Evolutionary conservation across 2,888 invertebrate genomes (phyloP).

Genomic region (Protonemura montana): DNA sequence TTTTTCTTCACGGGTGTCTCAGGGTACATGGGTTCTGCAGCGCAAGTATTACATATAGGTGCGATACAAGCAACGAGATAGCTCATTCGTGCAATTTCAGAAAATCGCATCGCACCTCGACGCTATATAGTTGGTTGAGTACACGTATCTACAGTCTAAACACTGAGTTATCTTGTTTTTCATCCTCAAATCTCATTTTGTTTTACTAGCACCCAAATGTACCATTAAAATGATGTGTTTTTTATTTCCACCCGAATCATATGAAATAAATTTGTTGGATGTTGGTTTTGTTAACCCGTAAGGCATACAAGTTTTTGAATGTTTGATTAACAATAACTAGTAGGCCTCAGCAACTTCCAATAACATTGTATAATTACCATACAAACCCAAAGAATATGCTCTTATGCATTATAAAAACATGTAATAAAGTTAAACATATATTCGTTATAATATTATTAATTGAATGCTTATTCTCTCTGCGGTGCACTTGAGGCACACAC

Average conservation of each 20-base stretch:
- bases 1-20: too few relatives aligned
- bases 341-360: background rate
- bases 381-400: too few relatives aligned
- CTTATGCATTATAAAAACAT: too few relatives aligned
- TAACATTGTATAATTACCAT: too few relatives aligned
- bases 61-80: background rate
- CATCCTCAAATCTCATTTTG: background rate
- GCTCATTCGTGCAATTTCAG: background rate
- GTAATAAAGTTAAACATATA: background rate
- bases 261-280: background rate
- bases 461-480: background rate
- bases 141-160: background rate
- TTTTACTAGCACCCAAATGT: background rate
- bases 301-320: background rate
- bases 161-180: background rate
- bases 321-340: background rate
- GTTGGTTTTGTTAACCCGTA: too few relatives aligned
- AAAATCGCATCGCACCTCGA: background rate
- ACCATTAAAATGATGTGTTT: background rate
- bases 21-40: too few relatives aligned
- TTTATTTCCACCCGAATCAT: background rate
- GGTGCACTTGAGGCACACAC: background rate
- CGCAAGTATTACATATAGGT: too few relatives aligned
- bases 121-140: background rate
- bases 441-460: background rate